phyloP scores from a whole-genome alignment of 2,888 invertebrate species.

The Aphidoletes aphidimyza region DNA sequence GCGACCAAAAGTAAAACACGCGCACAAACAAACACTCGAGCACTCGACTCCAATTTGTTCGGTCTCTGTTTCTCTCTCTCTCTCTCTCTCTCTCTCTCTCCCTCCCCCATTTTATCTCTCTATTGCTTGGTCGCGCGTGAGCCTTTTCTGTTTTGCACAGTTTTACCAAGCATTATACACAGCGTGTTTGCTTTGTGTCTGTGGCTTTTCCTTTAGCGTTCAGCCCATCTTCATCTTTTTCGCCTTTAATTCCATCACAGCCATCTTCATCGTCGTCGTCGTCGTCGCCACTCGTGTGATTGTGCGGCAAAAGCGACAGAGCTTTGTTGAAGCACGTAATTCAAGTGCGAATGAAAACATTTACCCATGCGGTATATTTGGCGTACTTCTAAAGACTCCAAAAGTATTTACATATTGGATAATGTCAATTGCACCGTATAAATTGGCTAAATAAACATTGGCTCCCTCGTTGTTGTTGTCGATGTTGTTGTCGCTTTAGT shows the following conservation, averaged over 20 bases:
- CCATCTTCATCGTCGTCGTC: constrained; percentile 12
- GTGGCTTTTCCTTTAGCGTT: constrained; percentile 34
- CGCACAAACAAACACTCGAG: constrained; percentile 50
- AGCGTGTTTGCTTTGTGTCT: constrained; percentile 23
- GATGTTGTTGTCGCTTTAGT: no score
- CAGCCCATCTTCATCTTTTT: constrained; percentile 46
- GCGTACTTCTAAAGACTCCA: constrained; percentile 34
- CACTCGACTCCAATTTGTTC: constrained; percentile 4
- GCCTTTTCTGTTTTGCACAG: no score
- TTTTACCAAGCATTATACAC: no score
- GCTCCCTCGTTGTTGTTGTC: background rate
- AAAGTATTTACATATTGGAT: constrained; percentile 50
- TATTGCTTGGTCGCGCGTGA: no score
- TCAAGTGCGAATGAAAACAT: constrained; percentile 45
- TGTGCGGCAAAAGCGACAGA: background rate
- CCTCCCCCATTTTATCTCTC: background rate
- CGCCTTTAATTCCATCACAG: constrained; percentile 28
- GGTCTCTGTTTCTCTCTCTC: background rate
- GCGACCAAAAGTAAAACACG: constrained; percentile 40
- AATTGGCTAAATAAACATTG: constrained; percentile 48
- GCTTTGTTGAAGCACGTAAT: background rate
- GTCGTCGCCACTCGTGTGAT: background rate
- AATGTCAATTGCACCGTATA: constrained; percentile 37
- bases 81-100: background rate
- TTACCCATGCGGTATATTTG: constrained; percentile 50